Percentiles rank a stretch among this genome's conserved stretches.
Conservation (phyloP, 2,888 invertebrate species). For the Diachrysia chrysitis region DNA sequence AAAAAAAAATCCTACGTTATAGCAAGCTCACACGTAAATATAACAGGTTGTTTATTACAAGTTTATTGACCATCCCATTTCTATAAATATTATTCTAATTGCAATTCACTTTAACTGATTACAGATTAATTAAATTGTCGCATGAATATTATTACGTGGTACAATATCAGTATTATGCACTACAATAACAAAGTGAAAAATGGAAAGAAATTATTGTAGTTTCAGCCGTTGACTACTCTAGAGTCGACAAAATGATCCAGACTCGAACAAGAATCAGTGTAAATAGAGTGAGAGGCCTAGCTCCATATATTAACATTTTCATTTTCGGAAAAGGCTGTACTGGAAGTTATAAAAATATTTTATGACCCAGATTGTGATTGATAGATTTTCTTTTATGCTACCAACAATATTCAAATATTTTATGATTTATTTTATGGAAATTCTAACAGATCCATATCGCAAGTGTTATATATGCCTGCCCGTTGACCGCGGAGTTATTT, state of each 20-base stretch:
- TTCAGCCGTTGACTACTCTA: no score
- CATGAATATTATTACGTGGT: no score
- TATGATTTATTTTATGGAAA: constrained; percentile 1
- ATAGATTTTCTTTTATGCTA: neutral
- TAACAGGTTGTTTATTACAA: neutral
- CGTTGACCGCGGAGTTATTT: neutral
- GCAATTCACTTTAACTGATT: neutral
- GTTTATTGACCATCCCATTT: neutral
- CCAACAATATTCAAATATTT: neutral
- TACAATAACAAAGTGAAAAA: no score
- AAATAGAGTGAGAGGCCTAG: neutral
- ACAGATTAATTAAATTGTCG: neutral
- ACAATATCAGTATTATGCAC: no score
- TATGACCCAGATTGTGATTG: neutral
- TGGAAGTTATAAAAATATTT: neutral
- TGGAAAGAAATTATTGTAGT: no score
- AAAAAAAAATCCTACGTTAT: neutral
- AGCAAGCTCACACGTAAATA: neutral
- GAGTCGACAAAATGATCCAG: no score
- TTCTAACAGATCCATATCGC: neutral
- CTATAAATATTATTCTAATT: neutral
- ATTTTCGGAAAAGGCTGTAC: neutral
- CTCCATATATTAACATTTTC: neutral
- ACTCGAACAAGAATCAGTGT: no score
- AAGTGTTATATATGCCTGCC: neutral